Percentiles rank a stretch among this genome's conserved stretches.
phyloP scores from a whole-genome alignment of 2,888 invertebrate genomes.

The Dynastes grantii region DNA sequence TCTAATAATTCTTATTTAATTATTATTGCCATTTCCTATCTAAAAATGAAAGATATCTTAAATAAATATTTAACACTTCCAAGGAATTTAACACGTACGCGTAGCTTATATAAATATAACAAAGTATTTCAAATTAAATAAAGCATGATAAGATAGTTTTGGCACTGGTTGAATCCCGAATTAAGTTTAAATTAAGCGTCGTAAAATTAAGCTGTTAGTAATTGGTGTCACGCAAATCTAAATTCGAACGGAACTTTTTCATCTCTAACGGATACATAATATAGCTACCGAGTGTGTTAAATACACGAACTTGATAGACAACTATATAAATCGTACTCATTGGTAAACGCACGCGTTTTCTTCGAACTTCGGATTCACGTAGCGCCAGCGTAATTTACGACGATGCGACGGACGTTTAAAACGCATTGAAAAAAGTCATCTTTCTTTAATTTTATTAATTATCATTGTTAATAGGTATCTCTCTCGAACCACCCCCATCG shows the following conservation, averaged over 20 bases:
- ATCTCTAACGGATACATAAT: slow-evolving; percentile 18
- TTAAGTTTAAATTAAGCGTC: slow-evolving; percentile 10
- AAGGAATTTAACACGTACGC: neutral
- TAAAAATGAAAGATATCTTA: too few species aligned
- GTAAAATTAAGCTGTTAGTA: slow-evolving; percentile 29
- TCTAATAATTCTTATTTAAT: too few species aligned
- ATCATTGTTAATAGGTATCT: slow-evolving; percentile 42
- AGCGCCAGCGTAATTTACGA: slow-evolving; percentile 33
- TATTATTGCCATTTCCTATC: too few species aligned
- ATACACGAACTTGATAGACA: neutral
- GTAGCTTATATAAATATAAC: too few species aligned
- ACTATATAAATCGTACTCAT: neutral
- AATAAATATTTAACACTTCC: neutral
- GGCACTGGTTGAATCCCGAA: neutral
- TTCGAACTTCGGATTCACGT: too few species aligned
- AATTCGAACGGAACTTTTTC: slow-evolving; percentile 22
- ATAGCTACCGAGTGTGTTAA: neutral
- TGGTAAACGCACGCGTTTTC: too few species aligned
- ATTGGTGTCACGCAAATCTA: slow-evolving; percentile 20
- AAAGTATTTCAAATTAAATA: neutral
- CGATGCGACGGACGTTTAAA: slow-evolving; percentile 16
- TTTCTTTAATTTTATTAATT: slow-evolving; percentile 45
- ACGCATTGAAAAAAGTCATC: slow-evolving; percentile 35
- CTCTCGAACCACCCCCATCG: neutral
- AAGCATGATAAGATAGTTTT: neutral